Evolutionary conservation across 2,888 invertebrate genomes (phyloP).

Genomic region (Troilus luridus): DNA sequence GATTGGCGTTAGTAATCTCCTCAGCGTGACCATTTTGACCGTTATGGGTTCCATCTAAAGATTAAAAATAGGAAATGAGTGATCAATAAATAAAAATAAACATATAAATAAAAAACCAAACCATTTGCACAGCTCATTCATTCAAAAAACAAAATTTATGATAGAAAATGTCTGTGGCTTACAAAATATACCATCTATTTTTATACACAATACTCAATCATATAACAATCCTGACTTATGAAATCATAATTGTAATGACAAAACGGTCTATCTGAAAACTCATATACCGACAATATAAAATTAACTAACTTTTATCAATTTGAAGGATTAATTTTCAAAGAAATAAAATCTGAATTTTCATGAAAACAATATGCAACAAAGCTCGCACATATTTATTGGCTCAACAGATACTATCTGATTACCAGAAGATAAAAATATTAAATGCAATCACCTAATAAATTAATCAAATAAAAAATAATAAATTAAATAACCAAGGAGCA

Average conservation of each 20-base stretch:
- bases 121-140: not conserved
- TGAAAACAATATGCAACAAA: too few species aligned
- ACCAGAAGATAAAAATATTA: too few species aligned
- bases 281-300: too few species aligned
- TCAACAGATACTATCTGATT: too few species aligned
- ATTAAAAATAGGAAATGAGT: constrained; percentile 28
- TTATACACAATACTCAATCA: too few species aligned
- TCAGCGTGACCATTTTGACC: constrained; percentile 59
- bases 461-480: not conserved
- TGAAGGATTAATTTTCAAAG: not conserved
- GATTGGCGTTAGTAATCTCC: constrained; percentile 40
- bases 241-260: too few species aligned
- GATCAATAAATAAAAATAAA: not conserved
- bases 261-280: too few species aligned
- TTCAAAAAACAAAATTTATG: not conserved
- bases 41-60: constrained; percentile 48
- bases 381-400: too few species aligned
- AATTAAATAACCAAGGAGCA: too few species aligned
- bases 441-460: too few species aligned
- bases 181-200: not conserved
- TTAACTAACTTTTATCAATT: too few species aligned
- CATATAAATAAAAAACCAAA: not conserved
- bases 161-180: not conserved
- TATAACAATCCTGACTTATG: too few species aligned
- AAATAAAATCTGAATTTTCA: not conserved